Evolutionary conservation across 2,888 invertebrate genomes (phyloP), one percentile per base, ranked within the genome.

Genomic region (Yponomeuta sedellus): DNA sequence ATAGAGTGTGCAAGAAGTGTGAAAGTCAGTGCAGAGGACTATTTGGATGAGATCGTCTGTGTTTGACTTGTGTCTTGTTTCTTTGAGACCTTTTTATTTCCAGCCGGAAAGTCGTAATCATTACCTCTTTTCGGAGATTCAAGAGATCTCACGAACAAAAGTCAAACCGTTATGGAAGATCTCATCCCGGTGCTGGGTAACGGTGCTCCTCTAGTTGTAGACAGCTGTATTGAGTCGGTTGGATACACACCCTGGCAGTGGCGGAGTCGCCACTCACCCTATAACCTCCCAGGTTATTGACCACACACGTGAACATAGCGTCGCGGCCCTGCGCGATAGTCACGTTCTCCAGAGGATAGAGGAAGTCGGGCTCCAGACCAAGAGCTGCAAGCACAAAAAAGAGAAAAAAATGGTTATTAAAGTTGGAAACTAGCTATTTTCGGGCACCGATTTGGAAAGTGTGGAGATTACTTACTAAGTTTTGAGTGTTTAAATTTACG

Each of bases 231-330:
- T 77, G 82, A 83, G 82, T 87, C 77, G 75, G 83, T 84, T 85
- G 80, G 93, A 94, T 95, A 95, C 95, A 95, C 95, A 95, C 95
- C 95, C 95, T 95, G 93, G 95, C 94, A 85, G 94, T 94, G 92
- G 94, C 93, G 93, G 94, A 92, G 92, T 95, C 95, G 93, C 95
- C 95, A 96, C 96, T 97, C 96, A 97, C 97, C 96, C 96, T 95
- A 93, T 95, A 94, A 92, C 94, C 94, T 79, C 94, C 94, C 83
- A 96, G 94, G 93, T 96, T 95, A 92, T 95, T 96, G 80, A 96
- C 96, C 81, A 96, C 95, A 83, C 96, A 96, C 74, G 96, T 96
- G 91, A 96, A 96, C 83, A 95, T 94, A 75, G 96, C 96, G 91
- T 96, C 96, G 75, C 96, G 92, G 70, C 96, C 96, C 86, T 95